Conservation (phyloP, 2,797 vertebrate species). For the Acipenser oxyrinchus region DNA sequence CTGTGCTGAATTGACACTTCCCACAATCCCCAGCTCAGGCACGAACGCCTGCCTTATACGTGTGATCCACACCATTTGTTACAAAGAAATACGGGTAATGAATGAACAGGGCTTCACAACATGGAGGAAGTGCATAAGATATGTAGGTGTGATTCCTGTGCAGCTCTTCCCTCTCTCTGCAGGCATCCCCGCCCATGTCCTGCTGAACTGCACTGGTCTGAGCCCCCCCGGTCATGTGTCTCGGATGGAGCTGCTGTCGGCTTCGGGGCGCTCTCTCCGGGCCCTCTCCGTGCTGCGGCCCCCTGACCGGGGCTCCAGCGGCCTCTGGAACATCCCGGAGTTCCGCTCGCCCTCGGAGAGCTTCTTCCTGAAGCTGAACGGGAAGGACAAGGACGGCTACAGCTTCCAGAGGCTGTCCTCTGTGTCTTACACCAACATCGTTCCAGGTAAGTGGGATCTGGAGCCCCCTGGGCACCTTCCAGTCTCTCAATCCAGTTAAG, state of each 20-base stretch:
- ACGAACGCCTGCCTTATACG: too few relatives aligned
- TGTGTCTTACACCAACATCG: slow-evolving; percentile 77
- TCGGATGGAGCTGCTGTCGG: slow-evolving; percentile 73
- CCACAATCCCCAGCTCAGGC: too few relatives aligned
- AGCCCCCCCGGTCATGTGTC: slow-evolving; percentile 65
- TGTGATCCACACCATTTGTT: too few relatives aligned
- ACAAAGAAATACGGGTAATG: too few relatives aligned
- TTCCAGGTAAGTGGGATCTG: slow-evolving; percentile 59
- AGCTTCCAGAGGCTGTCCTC: slow-evolving; percentile 81
- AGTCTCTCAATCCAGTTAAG: background rate
- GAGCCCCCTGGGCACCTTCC: background rate
- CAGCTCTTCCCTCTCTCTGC: slow-evolving; percentile 14
- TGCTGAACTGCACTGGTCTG: slow-evolving; percentile 79
- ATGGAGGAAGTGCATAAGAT: background rate
- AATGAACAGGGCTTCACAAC: too few relatives aligned
- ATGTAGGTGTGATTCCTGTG: slow-evolving; percentile 2
- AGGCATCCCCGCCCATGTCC: slow-evolving; percentile 76
- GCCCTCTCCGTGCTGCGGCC: slow-evolving; percentile 54
- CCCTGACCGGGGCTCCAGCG: slow-evolving; percentile 55
- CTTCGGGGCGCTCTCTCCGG: slow-evolving; percentile 65
- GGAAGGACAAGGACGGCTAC: slow-evolving; percentile 72
- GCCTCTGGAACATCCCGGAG: slow-evolving; percentile 72
- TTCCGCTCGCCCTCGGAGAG: slow-evolving; percentile 71
- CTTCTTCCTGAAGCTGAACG: slow-evolving; percentile 82
- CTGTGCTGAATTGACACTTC: background rate